These are phyloP conservation scores for Plecturocebus donacophilus DNA, from an alignment of 2,113 vertebrate species.

Conservation along the genomic window DNA sequence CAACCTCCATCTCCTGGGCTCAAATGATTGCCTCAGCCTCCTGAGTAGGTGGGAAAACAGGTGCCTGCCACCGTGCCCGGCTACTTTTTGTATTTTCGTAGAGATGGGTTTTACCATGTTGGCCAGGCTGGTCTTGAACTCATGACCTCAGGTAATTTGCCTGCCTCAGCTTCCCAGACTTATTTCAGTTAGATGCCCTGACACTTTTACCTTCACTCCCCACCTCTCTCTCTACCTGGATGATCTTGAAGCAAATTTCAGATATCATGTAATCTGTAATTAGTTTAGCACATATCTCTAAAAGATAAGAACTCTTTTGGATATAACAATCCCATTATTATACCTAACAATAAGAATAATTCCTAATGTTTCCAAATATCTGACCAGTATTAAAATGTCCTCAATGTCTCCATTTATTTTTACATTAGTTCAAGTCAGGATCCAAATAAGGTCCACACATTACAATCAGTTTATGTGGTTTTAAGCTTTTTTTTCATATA, in stretches of 20 bases:
- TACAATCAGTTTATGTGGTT: neutral
- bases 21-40: too few relatives aligned
- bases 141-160: too few relatives aligned
- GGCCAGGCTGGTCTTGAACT: too few relatives aligned
- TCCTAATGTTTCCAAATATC: neutral
- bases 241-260: constrained; percentile 17
- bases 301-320: neutral
- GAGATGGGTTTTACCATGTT: too few relatives aligned
- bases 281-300: neutral
- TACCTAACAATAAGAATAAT: neutral
- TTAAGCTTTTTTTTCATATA: neutral
- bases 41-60: too few relatives aligned
- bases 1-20: too few relatives aligned
- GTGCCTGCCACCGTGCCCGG: too few relatives aligned
- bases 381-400: neutral
- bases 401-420: neutral
- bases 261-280: neutral
- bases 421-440: constrained; percentile 1
- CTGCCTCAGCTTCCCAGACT: neutral
- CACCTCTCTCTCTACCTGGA: neutral
- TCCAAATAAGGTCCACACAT: neutral
- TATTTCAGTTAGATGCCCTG: neutral
- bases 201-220: neutral
- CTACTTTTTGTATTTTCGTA: too few relatives aligned
- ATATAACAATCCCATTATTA: neutral